These are phyloP conservation scores for Philonicus albiceps DNA, from an alignment of 2,888 invertebrate genomes.

Conservation along the genomic window DNA sequence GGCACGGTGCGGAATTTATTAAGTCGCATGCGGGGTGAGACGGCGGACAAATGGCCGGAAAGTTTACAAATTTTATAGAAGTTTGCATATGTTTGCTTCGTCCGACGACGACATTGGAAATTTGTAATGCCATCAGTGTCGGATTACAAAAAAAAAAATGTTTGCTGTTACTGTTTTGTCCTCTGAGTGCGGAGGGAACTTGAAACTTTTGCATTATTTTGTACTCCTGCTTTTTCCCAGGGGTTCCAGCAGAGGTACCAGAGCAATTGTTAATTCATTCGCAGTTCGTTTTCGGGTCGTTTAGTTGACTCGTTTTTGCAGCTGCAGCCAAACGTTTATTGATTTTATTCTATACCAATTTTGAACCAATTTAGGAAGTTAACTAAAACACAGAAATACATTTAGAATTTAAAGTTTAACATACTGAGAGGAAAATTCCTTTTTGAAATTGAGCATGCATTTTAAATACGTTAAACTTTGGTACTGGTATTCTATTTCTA, in stretches of 20 bases:
- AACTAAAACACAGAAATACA: not conserved
- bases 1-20: not conserved
- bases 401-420: not conserved
- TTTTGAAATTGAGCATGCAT: not conserved
- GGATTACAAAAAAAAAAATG: not conserved
- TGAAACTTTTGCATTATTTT: not conserved
- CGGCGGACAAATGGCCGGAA: conserved; percentile 1
- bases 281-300: not conserved
- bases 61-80: conserved; percentile 1
- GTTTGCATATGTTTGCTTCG: conserved; percentile 1
- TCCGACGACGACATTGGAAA: not conserved
- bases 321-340: not conserved
- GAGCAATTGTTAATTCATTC: not conserved
- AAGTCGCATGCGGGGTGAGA: not conserved
- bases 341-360: not conserved
- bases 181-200: not conserved
- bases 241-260: not conserved
- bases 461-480: not conserved
- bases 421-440: not conserved
- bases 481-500: no score
- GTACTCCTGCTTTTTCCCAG: not conserved
- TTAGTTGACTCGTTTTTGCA: not conserved
- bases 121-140: not conserved
- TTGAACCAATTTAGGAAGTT: not conserved
- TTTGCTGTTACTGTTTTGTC: not conserved